Conservation (phyloP, 2,888 invertebrate species). For the Epirrhoe alternata region DNA sequence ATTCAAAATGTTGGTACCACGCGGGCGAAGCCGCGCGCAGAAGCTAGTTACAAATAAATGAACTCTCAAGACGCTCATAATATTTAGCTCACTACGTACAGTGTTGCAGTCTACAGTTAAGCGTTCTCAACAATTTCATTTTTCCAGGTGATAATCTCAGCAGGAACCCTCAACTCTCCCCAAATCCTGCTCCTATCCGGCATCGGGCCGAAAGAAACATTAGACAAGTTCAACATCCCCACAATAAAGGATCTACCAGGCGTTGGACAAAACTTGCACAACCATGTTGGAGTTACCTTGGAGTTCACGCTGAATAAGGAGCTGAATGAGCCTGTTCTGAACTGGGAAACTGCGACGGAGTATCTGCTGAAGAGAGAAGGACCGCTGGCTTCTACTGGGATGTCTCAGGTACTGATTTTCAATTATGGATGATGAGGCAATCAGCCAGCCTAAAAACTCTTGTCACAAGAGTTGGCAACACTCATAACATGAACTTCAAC, state of each 20-base stretch:
- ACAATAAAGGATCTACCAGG: slow-evolving; percentile 87
- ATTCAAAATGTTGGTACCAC: too few species aligned
- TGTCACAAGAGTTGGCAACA: too few species aligned
- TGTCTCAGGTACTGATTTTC: slow-evolving; percentile 83
- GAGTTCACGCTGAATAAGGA: slow-evolving; percentile 83
- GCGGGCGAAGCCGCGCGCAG: too few species aligned
- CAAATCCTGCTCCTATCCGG: slow-evolving; percentile 88
- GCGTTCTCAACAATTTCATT: too few species aligned
- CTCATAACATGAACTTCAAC: too few species aligned
- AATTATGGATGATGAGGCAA: too few species aligned
- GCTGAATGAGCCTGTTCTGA: slow-evolving; percentile 81
- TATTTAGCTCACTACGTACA: too few species aligned
- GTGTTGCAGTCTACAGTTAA: too few species aligned
- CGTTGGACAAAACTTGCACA: slow-evolving; percentile 89
- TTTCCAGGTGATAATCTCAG: slow-evolving; percentile 83
- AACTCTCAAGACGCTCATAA: too few species aligned
- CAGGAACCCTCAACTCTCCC: slow-evolving; percentile 88
- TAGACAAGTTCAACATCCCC: slow-evolving; percentile 85
- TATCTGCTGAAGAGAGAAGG: slow-evolving; percentile 86
- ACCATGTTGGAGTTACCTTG: slow-evolving; percentile 87
- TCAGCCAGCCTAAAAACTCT: too few species aligned
- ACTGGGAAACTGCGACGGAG: slow-evolving; percentile 86
- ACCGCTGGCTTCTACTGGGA: slow-evolving; percentile 87
- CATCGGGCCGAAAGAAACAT: slow-evolving; percentile 86
- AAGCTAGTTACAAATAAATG: too few species aligned